Evolutionary conservation across 2,797 vertebrate species (phyloP).

Genomic region (Lagocephalus sceleratus): DNA sequence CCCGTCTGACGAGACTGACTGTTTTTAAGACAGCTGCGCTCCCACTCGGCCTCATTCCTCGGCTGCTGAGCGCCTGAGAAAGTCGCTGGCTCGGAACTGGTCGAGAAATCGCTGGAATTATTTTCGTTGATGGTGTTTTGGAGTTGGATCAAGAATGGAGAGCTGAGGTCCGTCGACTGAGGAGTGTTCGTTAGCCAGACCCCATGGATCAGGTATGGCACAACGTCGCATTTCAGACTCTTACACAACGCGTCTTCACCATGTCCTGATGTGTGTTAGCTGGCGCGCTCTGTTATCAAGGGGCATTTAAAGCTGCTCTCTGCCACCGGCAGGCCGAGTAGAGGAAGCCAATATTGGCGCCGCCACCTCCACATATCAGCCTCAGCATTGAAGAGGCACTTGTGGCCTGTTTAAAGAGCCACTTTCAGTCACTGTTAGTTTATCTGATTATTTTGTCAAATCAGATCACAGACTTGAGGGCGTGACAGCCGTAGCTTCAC

Average conservation of each 20-base stretch:
- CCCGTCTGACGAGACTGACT: conserved; percentile 67
- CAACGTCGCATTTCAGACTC: not conserved
- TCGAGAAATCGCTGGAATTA: not conserved
- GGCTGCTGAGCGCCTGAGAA: conserved; percentile 7
- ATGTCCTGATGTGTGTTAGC: too few relatives aligned
- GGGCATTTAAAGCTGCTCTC: not conserved
- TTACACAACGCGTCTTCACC: not conserved
- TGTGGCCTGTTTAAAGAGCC: not conserved
- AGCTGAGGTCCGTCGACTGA: conserved; percentile 18
- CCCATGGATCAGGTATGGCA: conserved; percentile 71
- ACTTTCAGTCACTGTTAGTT: too few relatives aligned
- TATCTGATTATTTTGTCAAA: too few relatives aligned
- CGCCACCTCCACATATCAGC: not conserved
- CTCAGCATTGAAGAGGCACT: not conserved
- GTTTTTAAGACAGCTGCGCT: conserved; percentile 52
- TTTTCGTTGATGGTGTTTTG: not conserved
- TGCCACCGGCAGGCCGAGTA: not conserved
- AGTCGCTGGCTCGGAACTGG: not conserved
- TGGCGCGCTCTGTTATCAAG: not conserved
- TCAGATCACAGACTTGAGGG: too few relatives aligned
- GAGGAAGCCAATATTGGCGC: too few relatives aligned
- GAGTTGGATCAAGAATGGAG: conserved; percentile 37
- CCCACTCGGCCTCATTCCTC: conserved; percentile 51
- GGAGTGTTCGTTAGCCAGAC: not conserved
- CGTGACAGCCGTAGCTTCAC: not conserved